Evolutionary conservation across 2,797 vertebrate species (phyloP).

Genomic region (Euphonia xanthogaster): DNA sequence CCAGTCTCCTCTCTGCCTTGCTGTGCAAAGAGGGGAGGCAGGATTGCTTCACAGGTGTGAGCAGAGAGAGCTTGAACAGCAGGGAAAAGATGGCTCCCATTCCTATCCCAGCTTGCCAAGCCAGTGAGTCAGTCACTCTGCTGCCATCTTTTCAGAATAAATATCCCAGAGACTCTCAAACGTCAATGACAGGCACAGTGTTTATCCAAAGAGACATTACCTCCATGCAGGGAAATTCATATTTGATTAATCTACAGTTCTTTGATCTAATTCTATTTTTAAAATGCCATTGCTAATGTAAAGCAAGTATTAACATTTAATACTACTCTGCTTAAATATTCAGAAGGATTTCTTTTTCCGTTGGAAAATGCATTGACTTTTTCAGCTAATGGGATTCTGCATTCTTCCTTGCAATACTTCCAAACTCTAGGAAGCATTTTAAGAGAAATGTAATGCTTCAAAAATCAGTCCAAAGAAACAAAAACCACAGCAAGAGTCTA

Average conservation of each 20-base stretch:
- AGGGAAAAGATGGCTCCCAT: not conserved
- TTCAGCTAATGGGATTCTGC: not conserved
- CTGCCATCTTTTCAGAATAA: not conserved
- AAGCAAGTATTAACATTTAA: constrained; percentile 25
- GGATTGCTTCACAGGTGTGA: not conserved
- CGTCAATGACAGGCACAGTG: not conserved
- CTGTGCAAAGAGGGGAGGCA: not conserved
- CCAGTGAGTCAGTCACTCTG: not conserved
- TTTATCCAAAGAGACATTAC: not conserved
- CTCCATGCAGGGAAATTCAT: not conserved
- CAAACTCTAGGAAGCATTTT: not conserved
- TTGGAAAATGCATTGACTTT: not conserved
- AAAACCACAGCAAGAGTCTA: not conserved
- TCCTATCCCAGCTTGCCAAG: not conserved
- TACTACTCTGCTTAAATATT: constrained; percentile 6
- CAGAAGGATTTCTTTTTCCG: not conserved
- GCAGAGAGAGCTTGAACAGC: not conserved
- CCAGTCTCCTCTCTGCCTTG: not conserved
- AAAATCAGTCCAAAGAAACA: not conserved
- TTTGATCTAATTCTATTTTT: constrained; percentile 4
- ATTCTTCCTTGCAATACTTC: not conserved
- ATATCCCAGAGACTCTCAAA: not conserved
- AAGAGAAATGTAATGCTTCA: not conserved
- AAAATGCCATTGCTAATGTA: constrained; percentile 1
- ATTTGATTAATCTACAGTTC: not conserved